Base-by-base conservation (phyloP, 1,140 invertebrate genomes). In the Leptopilina clavipes region DNA sequence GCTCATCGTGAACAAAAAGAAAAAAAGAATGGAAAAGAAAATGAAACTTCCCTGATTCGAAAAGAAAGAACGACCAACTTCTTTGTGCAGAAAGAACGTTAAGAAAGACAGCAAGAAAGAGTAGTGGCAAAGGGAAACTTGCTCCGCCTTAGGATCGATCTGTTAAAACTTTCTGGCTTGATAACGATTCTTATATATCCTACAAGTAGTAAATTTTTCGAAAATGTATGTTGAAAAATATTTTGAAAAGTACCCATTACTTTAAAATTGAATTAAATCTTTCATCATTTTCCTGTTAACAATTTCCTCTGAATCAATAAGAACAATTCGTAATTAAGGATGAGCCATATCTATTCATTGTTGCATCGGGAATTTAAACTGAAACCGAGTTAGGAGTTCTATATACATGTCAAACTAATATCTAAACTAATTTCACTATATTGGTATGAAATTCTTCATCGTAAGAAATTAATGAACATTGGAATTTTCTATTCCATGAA, bases 91-190 rank as follows among this genome's bases (percentile, higher is more conserved):
- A 79, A 81, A 82, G 74, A 79, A 85, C 84, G 80, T 74, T 76
- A 76, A 73, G 70, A 71, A 78, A 72, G 73, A 72, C 59, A 78
- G 74, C 45, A 76, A 80, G 78, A 74, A 71, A 84, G 77, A 74
- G 74, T 78, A 77, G 70, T 72, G 73, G 72, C 71, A 82, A 82
- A 76, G 76, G 71, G n/a, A 83, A 72, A 78, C 72, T 72, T 59
- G 54, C 80, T 82, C 76, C 65, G 54, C 44, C 79, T 82, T 76
- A 75, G 80, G 80, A 87, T 86, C 86, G 86, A 87, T 87, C 82
- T 84, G 79, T 74, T 40, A 79, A 84, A 87, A 86, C 82, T 86
- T 87, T 86, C 82, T 82, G 80, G 78, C 82, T 82, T 65, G 43
- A 81, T 87, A 85, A 86, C 86, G 85, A 86, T 84, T 81, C 84